Conservation (phyloP, 2,797 vertebrate genomes). For the Chromis chromis region DNA sequence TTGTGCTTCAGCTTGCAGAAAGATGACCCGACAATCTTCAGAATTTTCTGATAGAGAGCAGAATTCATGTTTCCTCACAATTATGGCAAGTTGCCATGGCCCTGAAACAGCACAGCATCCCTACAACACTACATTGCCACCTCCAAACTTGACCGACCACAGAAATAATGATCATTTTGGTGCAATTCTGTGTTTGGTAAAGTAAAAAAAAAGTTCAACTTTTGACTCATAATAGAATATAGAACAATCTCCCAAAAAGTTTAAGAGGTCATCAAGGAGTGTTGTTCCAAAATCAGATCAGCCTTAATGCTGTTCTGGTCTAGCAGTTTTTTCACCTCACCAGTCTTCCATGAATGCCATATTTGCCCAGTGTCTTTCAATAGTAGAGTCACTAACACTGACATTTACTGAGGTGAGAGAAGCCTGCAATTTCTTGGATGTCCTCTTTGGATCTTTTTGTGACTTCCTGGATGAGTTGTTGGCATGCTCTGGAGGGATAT, state of each 20-base stretch:
- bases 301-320: conserved; percentile 8
- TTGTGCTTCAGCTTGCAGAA: conserved; percentile 4
- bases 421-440: conserved; percentile 9
- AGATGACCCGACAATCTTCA: conserved; percentile 3
- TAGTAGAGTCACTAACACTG: conserved; percentile 5
- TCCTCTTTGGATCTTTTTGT: conserved; percentile 9
- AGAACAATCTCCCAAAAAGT: background rate
- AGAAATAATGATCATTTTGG: background rate
- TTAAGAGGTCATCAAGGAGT: background rate
- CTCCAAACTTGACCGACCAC: background rate
- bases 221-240: background rate
- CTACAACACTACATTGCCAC: background rate
- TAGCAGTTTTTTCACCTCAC: conserved; percentile 3
- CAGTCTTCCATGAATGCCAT: conserved; percentile 1
- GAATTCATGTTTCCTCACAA: background rate
- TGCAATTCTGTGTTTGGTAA: background rate
- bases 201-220: background rate
- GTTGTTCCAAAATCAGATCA: background rate
- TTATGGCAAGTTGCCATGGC: conserved; percentile 10
- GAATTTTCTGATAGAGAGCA: conserved; percentile 14
- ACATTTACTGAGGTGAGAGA: conserved; percentile 23
- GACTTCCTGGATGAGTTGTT: conserved; percentile 5
- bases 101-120: conserved; percentile 1
- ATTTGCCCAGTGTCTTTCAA: background rate
- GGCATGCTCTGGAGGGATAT: conserved; percentile 6